Evolutionary conservation across 2,888 invertebrate species (phyloP), one percentile per base, ranked within the genome.

Genomic region (Epistrophe grossulariae): DNA sequence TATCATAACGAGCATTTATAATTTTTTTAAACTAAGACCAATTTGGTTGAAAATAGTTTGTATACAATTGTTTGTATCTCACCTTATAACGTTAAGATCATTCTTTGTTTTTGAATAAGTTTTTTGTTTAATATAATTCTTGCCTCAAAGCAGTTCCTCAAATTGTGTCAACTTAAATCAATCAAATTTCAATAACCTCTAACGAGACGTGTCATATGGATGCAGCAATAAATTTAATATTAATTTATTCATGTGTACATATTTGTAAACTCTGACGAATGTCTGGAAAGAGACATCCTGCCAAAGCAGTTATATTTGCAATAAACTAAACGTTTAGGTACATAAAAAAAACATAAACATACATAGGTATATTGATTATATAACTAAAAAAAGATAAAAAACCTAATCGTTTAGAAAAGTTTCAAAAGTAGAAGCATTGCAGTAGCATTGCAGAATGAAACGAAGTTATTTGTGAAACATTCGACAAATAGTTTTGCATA

Each of bases 401-500:
- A 72, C 28, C 66, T 80, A 76, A 76, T 81, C 81, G 82, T 31
- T 82, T 72, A 82, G 82, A 72, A 77, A 82, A 71, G 72, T 82
- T 72, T 59, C 31, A 19, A 76, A 28, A 62, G 28, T n/a, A 64
- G 57, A 57, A 31, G 45, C 40, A 74, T 71, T 79, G 71, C 72
- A 71, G 78, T 50, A 55, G n/a, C 70, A 59, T 52, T 79, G 62
- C 60, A 64, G 83, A 43, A 62, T 70, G 64, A 43, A 64, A 50
- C 55, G 64, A 70, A 79, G 73, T 79, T 79, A 74, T 84, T 84
- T 84, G 79, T 43, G 70, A 70, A 83, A 79, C 73, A 84, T 79
- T 84, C 74, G 79, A 79, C 79, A 73, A 74, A 70, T 64, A 74
- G 83, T 64, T 82, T 84, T 84, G 83, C 83, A 84, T 84, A 79